These are phyloP conservation scores for Geococcyx californianus DNA, from an alignment of 2,113 vertebrate species.

Conservation along the genomic window DNA sequence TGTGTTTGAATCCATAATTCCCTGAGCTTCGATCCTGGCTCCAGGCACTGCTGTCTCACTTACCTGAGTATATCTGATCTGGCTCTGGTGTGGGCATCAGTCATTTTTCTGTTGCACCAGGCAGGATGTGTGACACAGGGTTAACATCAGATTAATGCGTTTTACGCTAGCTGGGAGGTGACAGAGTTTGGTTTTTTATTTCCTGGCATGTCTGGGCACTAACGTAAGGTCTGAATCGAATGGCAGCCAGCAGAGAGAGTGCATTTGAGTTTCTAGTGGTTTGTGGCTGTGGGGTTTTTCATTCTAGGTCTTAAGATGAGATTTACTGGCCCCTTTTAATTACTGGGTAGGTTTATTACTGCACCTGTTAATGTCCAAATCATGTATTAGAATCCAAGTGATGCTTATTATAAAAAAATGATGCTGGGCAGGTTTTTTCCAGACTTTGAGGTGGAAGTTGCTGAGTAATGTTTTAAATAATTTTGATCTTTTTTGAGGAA, in stretches of 20 bases:
- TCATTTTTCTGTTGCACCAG: too few relatives aligned
- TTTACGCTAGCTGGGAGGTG: too few relatives aligned
- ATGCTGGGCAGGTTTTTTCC: not conserved
- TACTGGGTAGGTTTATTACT: not conserved
- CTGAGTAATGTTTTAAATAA: not conserved
- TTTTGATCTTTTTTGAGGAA: conserved; percentile 13
- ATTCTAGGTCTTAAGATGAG: not conserved
- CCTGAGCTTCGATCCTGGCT: too few relatives aligned
- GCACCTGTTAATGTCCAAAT: not conserved
- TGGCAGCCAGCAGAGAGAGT: not conserved
- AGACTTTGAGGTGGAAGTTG: not conserved
- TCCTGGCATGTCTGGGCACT: not conserved
- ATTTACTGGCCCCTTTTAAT: not conserved
- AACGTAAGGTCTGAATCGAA: not conserved
- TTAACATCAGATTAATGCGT: too few relatives aligned
- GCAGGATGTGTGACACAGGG: too few relatives aligned
- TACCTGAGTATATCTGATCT: too few relatives aligned
- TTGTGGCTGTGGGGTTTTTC: not conserved
- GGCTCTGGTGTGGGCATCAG: too few relatives aligned
- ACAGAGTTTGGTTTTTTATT: too few relatives aligned
- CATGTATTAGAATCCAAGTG: not conserved
- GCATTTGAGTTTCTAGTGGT: not conserved
- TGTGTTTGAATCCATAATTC: too few relatives aligned
- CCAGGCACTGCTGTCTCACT: too few relatives aligned
- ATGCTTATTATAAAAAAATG: not conserved